Evolutionary conservation across 2,113 vertebrate species (phyloP).

Genomic region (Macrotis lagotis): DNA sequence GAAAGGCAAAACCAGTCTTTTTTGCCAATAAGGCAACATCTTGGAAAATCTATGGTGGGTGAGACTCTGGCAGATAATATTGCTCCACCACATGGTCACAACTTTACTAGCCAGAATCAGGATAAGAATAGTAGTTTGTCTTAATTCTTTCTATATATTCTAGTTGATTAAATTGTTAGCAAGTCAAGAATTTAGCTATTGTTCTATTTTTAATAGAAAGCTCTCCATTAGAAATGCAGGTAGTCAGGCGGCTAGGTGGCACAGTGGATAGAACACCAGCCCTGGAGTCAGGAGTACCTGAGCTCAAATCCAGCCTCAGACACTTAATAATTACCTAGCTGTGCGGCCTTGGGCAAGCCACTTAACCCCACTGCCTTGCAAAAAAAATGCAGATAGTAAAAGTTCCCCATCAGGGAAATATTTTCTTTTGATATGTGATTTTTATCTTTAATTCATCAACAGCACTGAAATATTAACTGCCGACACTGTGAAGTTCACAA

Average conservation of each 20-base stretch:
- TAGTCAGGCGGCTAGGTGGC: neutral
- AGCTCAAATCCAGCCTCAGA: no score
- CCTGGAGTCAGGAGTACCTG: no score
- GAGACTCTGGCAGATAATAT: neutral
- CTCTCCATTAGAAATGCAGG: neutral
- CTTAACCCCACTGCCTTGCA: no score
- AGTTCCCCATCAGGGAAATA: neutral
- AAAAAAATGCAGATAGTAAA: neutral
- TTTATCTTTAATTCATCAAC: neutral
- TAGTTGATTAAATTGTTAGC: neutral
- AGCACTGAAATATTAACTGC: neutral
- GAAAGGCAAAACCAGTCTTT: neutral
- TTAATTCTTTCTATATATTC: neutral
- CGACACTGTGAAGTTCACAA: neutral
- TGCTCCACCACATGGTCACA: neutral
- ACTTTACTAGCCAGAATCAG: neutral
- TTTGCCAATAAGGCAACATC: neutral
- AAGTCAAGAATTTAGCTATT: neutral
- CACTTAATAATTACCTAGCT: no score
- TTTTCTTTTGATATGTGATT: neutral
- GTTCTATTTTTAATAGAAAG: neutral
- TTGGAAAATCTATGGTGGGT: neutral
- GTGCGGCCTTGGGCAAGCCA: no score
- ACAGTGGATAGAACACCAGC: no score
- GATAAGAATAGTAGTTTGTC: neutral